phyloP scores from a whole-genome alignment of 1,140 invertebrate species.

The Cydia strobilella region DNA sequence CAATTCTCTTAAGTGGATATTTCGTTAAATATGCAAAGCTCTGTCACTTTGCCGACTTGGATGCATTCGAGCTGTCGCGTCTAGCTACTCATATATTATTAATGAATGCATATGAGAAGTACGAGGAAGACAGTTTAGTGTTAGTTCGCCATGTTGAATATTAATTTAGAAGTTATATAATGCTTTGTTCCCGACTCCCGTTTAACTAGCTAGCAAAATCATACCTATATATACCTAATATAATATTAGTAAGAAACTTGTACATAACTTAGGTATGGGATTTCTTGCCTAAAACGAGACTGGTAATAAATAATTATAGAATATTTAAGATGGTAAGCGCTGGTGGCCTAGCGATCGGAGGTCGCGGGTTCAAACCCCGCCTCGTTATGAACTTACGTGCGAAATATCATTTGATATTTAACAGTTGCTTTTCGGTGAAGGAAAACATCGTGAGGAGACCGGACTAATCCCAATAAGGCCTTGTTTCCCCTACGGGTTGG shows the following conservation, averaged over 20 bases:
- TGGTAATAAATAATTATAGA: not conserved
- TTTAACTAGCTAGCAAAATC: not conserved
- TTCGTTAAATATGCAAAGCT: conserved; percentile 30
- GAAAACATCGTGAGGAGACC: too few species aligned
- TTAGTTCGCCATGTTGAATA: conserved; percentile 24
- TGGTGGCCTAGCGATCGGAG: too few species aligned
- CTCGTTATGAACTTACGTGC: too few species aligned
- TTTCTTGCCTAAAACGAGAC: not conserved
- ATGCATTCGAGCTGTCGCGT: conserved; percentile 29
- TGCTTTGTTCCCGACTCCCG: not conserved
- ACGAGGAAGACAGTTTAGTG: conserved; percentile 20
- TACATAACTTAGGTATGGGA: not conserved
- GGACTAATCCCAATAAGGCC: too few species aligned
- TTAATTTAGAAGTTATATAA: conserved; percentile 8
- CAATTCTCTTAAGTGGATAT: conserved; percentile 8
- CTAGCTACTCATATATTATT: conserved; percentile 31
- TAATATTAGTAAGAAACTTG: not conserved
- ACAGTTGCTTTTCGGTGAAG: too few species aligned
- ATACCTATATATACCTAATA: not conserved
- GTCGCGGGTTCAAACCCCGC: too few species aligned
- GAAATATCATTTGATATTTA: too few species aligned
- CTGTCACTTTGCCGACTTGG: conserved; percentile 12
- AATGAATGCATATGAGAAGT: conserved; percentile 10
- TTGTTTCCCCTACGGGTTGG: too few species aligned
- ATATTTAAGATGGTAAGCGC: too few species aligned